Conservation (phyloP, 2,797 vertebrate genomes). For the Balearica regulorum region DNA sequence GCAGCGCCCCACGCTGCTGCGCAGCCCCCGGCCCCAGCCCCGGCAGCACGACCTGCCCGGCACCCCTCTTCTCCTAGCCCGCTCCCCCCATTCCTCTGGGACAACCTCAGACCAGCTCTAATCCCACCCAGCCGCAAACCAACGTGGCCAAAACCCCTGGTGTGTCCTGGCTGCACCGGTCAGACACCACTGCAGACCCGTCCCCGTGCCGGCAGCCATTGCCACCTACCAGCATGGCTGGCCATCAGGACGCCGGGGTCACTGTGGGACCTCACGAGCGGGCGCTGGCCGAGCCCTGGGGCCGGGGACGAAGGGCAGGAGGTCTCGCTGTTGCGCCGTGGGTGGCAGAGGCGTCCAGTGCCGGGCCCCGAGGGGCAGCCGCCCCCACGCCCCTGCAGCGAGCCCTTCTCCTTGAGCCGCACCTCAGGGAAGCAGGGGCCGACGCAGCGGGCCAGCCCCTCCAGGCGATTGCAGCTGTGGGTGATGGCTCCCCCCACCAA, state of each 20-base stretch:
- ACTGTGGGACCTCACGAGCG: slow-evolving; percentile 87
- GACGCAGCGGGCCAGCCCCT: slow-evolving; percentile 72
- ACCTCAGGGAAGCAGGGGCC: slow-evolving; percentile 76
- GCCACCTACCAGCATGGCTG: slow-evolving; percentile 54
- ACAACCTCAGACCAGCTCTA: not conserved
- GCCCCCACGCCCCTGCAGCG: slow-evolving; percentile 41
- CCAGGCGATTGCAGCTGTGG: slow-evolving; percentile 91
- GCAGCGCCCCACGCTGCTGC: accelerated
- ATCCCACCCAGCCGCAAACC: accelerated
- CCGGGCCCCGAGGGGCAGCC: slow-evolving; percentile 56
- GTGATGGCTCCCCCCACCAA: slow-evolving; percentile 68
- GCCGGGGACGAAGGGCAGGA: slow-evolving; percentile 62
- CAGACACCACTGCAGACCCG: accelerated
- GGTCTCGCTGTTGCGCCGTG: slow-evolving; percentile 55
- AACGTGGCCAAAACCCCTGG: accelerated
- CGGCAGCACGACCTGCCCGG: accelerated
- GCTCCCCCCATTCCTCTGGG: not conserved
- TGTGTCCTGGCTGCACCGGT: not conserved
- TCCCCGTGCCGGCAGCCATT: accelerated
- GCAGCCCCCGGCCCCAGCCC: not conserved
- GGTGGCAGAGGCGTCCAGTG: not conserved
- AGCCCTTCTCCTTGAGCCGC: slow-evolving; percentile 63
- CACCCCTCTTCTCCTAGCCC: not conserved
- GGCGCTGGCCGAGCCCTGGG: slow-evolving; percentile 44
- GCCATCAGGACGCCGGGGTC: slow-evolving; percentile 85